Conservation (phyloP, 1,140 invertebrate species). For the Drosophila fuyamai region DNA sequence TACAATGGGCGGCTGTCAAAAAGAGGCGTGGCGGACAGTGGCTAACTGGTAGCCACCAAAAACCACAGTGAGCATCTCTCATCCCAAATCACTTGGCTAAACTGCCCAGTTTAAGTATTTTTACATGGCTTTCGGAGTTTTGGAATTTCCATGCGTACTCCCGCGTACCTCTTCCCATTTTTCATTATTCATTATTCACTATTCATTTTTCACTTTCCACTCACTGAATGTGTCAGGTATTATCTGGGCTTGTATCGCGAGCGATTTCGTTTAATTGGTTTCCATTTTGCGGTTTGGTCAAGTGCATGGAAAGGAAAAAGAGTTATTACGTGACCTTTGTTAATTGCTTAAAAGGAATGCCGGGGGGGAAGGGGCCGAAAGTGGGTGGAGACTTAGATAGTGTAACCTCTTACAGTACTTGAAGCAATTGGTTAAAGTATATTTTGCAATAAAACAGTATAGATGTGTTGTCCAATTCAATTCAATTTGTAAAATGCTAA, state of each 20-base stretch:
- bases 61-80: constrained; percentile 19
- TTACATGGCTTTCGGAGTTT: constrained; percentile 4
- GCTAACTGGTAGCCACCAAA: constrained; percentile 22
- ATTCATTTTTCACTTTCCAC: constrained; percentile 35
- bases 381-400: constrained; percentile 2
- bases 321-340: constrained; percentile 26
- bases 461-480: background rate
- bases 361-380: background rate
- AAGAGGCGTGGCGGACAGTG: constrained; percentile 3
- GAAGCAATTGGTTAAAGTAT: constrained; percentile 1
- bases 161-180: constrained; percentile 16
- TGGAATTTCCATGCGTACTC: constrained; percentile 45
- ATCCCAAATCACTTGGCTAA: constrained; percentile 63
- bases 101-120: constrained; percentile 11
- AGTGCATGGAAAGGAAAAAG: constrained; percentile 24
- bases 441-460: background rate
- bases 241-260: constrained; percentile 19
- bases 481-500: background rate
- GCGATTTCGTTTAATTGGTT: constrained; percentile 54
- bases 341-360: constrained; percentile 17
- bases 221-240: constrained; percentile 17
- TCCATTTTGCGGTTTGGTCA: constrained; percentile 51
- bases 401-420: background rate
- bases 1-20: constrained; percentile 19
- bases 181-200: no score